A percentile compares a stretch with the other conserved stretches of the same genome.
These are phyloP conservation scores for Tetramorium simillimum DNA, from an alignment of 1,140 invertebrate species.

Conservation along the genomic window DNA sequence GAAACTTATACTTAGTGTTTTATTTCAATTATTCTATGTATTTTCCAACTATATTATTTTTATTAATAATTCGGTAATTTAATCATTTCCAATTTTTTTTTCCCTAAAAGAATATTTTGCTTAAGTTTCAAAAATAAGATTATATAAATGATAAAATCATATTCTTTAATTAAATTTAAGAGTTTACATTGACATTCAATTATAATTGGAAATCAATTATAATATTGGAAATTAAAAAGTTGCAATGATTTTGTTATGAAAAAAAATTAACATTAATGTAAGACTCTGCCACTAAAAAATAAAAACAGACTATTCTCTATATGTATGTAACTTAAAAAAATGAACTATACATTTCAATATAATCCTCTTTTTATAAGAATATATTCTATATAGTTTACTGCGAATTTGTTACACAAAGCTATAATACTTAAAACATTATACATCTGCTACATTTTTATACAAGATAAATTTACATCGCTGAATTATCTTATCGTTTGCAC, in stretches of 20 bases:
- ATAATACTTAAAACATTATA: neutral
- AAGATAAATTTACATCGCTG: slow-evolving; percentile 5
- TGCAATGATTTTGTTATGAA: neutral
- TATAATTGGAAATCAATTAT: neutral
- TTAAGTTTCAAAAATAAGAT: neutral
- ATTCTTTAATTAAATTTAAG: slow-evolving; percentile 16
- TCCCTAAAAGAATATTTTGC: neutral
- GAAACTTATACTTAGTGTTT: neutral
- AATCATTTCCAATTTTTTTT: neutral
- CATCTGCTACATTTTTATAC: neutral
- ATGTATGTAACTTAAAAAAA: neutral
- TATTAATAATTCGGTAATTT: neutral
- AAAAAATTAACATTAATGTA: neutral
- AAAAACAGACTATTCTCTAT: neutral
- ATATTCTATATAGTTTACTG: neutral
- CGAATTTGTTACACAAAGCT: neutral
- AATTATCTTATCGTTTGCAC: slow-evolving; percentile 70
- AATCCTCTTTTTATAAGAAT: neutral
- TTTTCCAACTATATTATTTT: neutral
- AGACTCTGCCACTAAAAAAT: neutral
- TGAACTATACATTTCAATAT: neutral
- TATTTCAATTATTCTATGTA: too few relatives aligned
- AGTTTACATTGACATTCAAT: neutral
- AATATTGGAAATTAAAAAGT: neutral
- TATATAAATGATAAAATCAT: neutral